A percentile compares a stretch with the other conserved stretches of the same genome.
These are phyloP conservation scores for Epirrhoe alternata DNA, from an alignment of 2,888 invertebrate species.

Conservation along the genomic window DNA sequence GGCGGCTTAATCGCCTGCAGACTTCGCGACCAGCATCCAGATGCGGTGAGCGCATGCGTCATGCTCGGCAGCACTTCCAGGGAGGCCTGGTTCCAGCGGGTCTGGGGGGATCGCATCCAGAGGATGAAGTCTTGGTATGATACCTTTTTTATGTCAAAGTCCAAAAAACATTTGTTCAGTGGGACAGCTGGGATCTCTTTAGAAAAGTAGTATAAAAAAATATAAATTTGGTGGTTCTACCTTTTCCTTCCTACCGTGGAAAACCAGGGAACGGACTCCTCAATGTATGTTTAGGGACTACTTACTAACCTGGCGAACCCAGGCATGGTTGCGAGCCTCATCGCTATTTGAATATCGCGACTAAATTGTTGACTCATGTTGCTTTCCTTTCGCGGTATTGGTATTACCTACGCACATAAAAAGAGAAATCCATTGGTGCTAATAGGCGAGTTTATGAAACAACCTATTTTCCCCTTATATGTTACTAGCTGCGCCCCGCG, in stretches of 20 bases:
- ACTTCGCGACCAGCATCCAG: conserved; percentile 82
- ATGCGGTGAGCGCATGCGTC: conserved; percentile 81
- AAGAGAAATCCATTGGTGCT: neutral
- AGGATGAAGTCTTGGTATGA: conserved; percentile 78
- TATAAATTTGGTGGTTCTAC: no score
- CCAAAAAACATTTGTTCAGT: neutral
- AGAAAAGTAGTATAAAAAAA: no score
- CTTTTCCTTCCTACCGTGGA: no score
- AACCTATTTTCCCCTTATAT: neutral
- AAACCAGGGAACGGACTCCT: no score
- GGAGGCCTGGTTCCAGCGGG: conserved; percentile 68
- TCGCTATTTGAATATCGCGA: neutral
- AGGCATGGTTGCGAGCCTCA: neutral
- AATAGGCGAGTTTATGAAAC: no score
- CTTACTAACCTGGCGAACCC: no score
- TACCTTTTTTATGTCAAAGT: neutral
- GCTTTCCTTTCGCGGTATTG: neutral
- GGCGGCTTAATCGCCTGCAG: conserved; percentile 86
- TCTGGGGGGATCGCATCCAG: conserved; percentile 70
- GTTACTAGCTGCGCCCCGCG: no score
- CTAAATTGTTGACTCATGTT: neutral
- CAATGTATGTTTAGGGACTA: no score
- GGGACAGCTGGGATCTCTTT: no score
- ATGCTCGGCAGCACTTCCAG: conserved; percentile 83
- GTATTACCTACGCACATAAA: neutral